Evolutionary conservation across 1,140 invertebrate species (phyloP), one percentile per base, ranked within the genome.

Genomic region (Drosophila carrolli): DNA sequence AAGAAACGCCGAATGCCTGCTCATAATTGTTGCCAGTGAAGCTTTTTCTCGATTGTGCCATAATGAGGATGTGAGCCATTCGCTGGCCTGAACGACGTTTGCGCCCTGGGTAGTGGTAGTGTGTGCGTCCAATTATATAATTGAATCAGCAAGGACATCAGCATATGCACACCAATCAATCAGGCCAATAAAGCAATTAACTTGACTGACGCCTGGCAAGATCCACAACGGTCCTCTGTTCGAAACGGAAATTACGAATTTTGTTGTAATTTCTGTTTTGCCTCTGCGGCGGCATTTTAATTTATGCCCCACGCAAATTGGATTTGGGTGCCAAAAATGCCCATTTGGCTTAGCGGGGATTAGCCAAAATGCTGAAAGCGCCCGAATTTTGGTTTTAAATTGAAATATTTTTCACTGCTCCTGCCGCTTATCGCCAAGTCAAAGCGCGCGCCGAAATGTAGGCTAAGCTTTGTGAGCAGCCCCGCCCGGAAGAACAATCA

Each of bases 161-260:
- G 53, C 74, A 70, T 61, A 77, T 77, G 63, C 74, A 70, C 75
- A 77, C 60, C 67, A 59, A 88, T 80, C 72, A 80, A 83, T 75
- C 83, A 48, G 58, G 80, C 84, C 80, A 88, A 72, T 88, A 88
- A 89, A 89, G 84, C 84, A 89, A 88, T 89, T 88, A 88, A 81
- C 68, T 53, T 47, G 67, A 11, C 44, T 40, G 50, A 56, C 60
- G 47, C 23, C 37, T 14, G 29, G n/a, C 37, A 35, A 29, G 23
- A 32, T 53, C 74, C 44, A 40, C 40, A 13, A 7, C 6, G 38
- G 38, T 53, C 74, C 53, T 37, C 40, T 78, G 60, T 29, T 62
- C 74, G 38, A 65, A 77, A 44, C 84, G 84, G 84, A 89, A 84
- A 89, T 90, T 84, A 75, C 65, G 65, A 80, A 83, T 78, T 75